A percentile compares a stretch with the other conserved stretches of the same genome.
Evolutionary conservation across 2,797 vertebrate species (phyloP).

Genomic region (Sebastes goodei): DNA sequence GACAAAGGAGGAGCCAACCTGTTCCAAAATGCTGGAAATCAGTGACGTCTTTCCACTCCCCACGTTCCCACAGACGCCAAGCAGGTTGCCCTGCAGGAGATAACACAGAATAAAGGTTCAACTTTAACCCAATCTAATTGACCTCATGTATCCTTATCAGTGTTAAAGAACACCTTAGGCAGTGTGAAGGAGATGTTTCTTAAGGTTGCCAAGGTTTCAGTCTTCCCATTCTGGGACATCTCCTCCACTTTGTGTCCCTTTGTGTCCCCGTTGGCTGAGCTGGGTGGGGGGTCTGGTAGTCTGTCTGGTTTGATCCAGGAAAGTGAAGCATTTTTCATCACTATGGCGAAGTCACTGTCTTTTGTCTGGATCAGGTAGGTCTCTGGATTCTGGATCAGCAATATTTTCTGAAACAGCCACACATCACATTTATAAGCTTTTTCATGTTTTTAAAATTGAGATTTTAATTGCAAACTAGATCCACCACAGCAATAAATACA

Average conservation of each 20-base stretch:
- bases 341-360: constrained; percentile 72
- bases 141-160: not conserved
- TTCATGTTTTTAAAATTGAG: not conserved
- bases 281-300: not conserved
- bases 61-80: constrained; percentile 88
- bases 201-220: constrained; percentile 52
- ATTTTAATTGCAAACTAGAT: not conserved
- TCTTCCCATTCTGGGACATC: not conserved
- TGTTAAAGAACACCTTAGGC: constrained; percentile 77
- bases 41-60: constrained; percentile 89
- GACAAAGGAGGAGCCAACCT: constrained; percentile 68
- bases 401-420: constrained; percentile 79
- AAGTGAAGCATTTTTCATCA: constrained; percentile 84
- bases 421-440: not conserved
- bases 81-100: constrained; percentile 80
- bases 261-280: not conserved
- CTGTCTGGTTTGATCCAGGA: constrained; percentile 73
- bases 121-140: fast-evolving
- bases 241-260: not conserved
- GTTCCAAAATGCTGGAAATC: constrained; percentile 86
- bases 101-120: not conserved
- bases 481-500: not conserved
- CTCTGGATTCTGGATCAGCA: constrained; percentile 83
- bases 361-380: constrained; percentile 78
- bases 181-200: constrained; percentile 82